Evolutionary conservation across 1,140 invertebrate genomes (phyloP), one percentile per base, ranked within the genome.

Genomic region (Reticulitermes speratus): DNA sequence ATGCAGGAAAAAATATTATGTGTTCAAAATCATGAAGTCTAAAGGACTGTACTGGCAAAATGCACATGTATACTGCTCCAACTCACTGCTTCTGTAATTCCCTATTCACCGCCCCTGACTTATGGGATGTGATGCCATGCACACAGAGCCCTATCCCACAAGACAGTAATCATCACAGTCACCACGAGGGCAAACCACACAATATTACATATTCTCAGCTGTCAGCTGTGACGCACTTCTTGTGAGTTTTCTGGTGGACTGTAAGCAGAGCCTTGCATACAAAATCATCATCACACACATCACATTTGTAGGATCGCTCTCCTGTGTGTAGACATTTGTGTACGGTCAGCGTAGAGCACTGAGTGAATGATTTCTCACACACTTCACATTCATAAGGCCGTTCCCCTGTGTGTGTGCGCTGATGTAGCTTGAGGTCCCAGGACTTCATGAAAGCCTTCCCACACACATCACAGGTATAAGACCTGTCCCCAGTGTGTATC

Each of bases 401-500:
- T 87, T 95, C 94, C 0, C 96, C 95, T 3, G 94, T 94, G 89
- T 95, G 94, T 25, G 87, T 88, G 9, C 89, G 86, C 25, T 88
- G 30, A 87, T 90, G 89, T 3, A 85, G 85, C 11, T 85, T 87
- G 9, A 90, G 84, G 8, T 88, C 45, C 23, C 87, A 86, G 25
- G 44, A 2, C 38, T 87, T 81, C 44, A 38, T 87, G 87, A 94
- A 94, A 0, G 92, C 92, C 88, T 94, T 93, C 52, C 90, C 91
- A 89, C 94, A 95, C 6, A 92, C 89, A 30, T 91, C 89, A 89
- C 94, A 95, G 88, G 91, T 91, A 89, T 95, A 95, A 0, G 95
- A 94, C 87, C 95, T 95, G 88, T 96, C 95, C 2, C 95, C 95
- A 0, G 95, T 96, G 88, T 96, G 95, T 0, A 94, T 95, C 9